phyloP scores from a whole-genome alignment of 2,113 vertebrate genomes.

The Cnemophilus loriae region DNA sequence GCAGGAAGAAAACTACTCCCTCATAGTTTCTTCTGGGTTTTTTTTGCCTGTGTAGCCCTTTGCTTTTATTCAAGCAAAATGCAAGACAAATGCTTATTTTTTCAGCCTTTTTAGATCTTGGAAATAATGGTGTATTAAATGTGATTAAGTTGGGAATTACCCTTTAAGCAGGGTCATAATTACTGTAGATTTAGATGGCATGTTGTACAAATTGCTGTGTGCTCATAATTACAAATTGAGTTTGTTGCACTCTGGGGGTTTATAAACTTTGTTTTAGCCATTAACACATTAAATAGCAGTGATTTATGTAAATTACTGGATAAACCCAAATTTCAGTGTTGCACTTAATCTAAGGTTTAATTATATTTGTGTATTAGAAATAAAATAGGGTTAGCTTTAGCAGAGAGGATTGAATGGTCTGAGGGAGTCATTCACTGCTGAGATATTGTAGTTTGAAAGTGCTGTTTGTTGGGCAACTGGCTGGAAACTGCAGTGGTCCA shows the following conservation, averaged over 20 bases:
- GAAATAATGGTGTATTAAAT: background rate
- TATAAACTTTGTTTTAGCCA: slow-evolving; percentile 52
- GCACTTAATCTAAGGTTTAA: background rate
- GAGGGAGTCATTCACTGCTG: background rate
- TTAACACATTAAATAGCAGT: slow-evolving; percentile 48
- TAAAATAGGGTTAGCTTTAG: background rate
- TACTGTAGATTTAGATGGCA: slow-evolving; percentile 40
- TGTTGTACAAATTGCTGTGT: slow-evolving; percentile 34
- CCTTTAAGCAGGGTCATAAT: slow-evolving; percentile 51
- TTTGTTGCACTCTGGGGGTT: slow-evolving; percentile 52
- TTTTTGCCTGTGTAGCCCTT: background rate
- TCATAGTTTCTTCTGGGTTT: background rate
- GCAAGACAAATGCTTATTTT: background rate
- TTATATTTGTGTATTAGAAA: background rate
- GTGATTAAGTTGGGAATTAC: slow-evolving; percentile 60
- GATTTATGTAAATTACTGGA: slow-evolving; percentile 33
- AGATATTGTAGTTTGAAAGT: background rate
- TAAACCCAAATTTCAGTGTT: background rate
- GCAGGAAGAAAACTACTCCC: background rate
- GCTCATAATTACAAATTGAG: slow-evolving; percentile 52
- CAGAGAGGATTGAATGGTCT: background rate
- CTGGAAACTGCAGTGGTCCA: background rate
- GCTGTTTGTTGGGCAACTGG: background rate
- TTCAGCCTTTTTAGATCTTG: background rate
- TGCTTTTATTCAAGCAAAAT: slow-evolving; percentile 8